Conservation (phyloP, 1,140 invertebrate genomes). For the Sitobion miscanthi region DNA sequence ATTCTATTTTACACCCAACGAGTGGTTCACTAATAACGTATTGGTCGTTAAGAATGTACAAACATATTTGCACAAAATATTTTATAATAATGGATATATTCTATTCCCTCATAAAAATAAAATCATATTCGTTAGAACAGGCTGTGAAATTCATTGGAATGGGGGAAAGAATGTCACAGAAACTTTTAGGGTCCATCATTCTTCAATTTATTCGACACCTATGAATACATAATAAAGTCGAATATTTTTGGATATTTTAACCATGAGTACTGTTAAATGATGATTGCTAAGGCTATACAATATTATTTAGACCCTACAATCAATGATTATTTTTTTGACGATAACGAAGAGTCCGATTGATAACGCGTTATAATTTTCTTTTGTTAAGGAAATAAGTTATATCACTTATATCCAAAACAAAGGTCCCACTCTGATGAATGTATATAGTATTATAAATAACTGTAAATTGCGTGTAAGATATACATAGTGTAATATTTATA, state of each 20-base stretch:
- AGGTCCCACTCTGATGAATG: too few relatives aligned
- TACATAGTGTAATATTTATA: neutral
- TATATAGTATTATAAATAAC: neutral
- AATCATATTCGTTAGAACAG: too few relatives aligned
- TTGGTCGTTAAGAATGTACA: too few relatives aligned
- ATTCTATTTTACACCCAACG: too few relatives aligned
- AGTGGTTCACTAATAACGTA: too few relatives aligned
- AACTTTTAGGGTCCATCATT: too few relatives aligned
- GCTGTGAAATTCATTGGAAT: too few relatives aligned
- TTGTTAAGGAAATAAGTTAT: neutral
- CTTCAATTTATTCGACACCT: neutral
- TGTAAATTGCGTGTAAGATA: neutral
- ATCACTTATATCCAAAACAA: neutral
- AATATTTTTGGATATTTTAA: neutral
- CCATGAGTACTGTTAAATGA: neutral
- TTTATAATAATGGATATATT: too few relatives aligned
- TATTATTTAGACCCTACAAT: neutral
- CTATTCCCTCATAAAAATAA: too few relatives aligned
- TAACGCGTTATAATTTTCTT: neutral
- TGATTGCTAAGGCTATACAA: neutral
- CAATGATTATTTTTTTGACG: neutral
- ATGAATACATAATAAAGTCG: neutral
- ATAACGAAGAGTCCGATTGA: neutral
- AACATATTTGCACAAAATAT: too few relatives aligned
- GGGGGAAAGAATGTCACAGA: too few relatives aligned